phyloP scores from a whole-genome alignment of 2,113 vertebrate genomes.

The Corynorhinus townsendii region DNA sequence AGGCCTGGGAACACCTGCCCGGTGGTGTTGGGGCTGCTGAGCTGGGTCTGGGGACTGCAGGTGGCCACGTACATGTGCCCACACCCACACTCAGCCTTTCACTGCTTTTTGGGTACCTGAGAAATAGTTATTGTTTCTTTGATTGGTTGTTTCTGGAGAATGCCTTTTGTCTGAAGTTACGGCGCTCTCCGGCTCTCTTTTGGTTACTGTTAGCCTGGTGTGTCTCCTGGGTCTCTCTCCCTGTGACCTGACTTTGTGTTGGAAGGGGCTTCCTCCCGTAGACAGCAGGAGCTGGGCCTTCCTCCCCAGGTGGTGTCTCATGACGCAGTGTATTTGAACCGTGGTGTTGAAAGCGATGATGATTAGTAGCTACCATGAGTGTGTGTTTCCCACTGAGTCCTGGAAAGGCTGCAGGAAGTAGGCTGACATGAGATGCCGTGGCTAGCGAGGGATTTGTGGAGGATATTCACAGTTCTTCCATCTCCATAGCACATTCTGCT shows the following conservation, averaged over 20 bases:
- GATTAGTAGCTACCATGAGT: neutral
- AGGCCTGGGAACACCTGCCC: neutral
- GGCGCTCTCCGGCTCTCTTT: neutral
- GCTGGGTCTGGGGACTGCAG: neutral
- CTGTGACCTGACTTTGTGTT: neutral
- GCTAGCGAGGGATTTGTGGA: neutral
- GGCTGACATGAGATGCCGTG: neutral
- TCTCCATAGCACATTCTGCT: neutral
- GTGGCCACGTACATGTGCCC: neutral
- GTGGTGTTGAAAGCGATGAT: too few species aligned
- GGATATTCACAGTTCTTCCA: neutral
- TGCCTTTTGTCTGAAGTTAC: too few species aligned
- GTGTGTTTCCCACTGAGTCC: neutral
- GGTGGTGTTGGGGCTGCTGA: neutral
- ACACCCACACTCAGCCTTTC: neutral
- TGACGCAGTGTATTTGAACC: neutral
- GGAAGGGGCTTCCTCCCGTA: neutral
- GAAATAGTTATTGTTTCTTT: neutral
- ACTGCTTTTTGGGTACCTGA: neutral
- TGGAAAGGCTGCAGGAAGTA: neutral
- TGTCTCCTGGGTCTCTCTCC: neutral
- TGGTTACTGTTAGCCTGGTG: neutral
- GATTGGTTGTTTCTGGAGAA: neutral
- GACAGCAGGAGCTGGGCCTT: neutral
- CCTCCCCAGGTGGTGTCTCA: neutral